phyloP scores from a whole-genome alignment of 2,888 invertebrate genomes.

The Idaea straminata region DNA sequence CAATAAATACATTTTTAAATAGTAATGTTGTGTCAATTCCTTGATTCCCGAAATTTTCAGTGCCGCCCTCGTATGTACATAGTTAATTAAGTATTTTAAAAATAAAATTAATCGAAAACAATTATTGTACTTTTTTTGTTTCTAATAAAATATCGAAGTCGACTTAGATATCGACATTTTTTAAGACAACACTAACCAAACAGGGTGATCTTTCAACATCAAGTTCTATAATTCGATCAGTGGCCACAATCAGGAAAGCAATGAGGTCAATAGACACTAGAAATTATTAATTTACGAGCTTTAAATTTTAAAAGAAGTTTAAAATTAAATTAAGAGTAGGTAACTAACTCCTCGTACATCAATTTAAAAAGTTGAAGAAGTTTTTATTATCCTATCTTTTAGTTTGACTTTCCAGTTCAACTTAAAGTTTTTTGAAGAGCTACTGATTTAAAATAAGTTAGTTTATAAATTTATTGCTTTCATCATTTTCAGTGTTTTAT shows the following conservation, averaged over 20 bases:
- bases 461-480: constrained; percentile 3
- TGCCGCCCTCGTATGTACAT: no score
- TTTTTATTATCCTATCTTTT: constrained; percentile 22
- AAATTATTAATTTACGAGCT: constrained; percentile 68
- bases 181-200: constrained; percentile 9
- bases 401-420: constrained; percentile 14
- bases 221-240: constrained; percentile 71
- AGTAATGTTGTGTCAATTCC: no score
- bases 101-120: no score
- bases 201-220: constrained; percentile 52
- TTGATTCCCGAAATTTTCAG: no score
- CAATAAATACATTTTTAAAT: no score
- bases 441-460: constrained; percentile 21
- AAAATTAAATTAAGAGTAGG: constrained; percentile 48
- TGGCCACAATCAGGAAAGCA: constrained; percentile 45
- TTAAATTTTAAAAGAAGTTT: constrained; percentile 56
- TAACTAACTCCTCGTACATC: constrained; percentile 25
- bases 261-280: constrained; percentile 57
- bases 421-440: constrained; percentile 16
- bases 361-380: constrained; percentile 20
- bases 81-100: no score
- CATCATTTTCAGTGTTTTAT: background rate
- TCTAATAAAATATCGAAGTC: no score
- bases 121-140: no score
- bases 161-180: no score